phyloP scores from a whole-genome alignment of 2,797 vertebrate genomes.

The Eleutherodactylus coqui region DNA sequence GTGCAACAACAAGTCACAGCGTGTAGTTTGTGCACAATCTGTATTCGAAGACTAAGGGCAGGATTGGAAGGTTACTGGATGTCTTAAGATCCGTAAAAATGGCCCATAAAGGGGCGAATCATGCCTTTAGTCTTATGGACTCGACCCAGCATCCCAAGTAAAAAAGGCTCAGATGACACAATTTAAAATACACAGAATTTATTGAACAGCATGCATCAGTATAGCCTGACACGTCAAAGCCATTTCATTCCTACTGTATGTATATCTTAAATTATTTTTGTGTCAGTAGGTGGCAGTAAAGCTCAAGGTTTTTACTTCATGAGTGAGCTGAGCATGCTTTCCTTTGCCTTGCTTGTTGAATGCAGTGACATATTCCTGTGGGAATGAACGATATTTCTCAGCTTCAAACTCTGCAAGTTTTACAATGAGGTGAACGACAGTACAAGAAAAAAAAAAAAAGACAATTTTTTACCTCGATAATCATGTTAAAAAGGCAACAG shows the following conservation, averaged over 20 bases:
- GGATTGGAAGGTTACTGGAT: constrained; percentile 23
- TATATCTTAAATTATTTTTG: not conserved
- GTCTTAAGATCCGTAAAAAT: not conserved
- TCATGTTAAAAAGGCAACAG: not conserved
- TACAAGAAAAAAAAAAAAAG: not conserved
- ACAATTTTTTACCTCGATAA: not conserved
- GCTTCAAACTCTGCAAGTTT: constrained; percentile 32
- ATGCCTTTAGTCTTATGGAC: constrained; percentile 33
- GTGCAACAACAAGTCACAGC: constrained; percentile 33
- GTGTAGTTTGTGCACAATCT: constrained; percentile 16
- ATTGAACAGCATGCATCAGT: constrained; percentile 38
- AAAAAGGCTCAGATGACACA: constrained; percentile 15
- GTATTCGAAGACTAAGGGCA: constrained; percentile 35
- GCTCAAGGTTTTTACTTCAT: constrained; percentile 61
- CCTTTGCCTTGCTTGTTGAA: constrained; percentile 70
- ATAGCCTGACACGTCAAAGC: constrained; percentile 25
- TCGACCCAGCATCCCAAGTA: constrained; percentile 8
- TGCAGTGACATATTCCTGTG: constrained; percentile 53
- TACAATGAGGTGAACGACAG: constrained; percentile 50
- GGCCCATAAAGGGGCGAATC: not conserved
- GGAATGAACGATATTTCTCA: constrained; percentile 61
- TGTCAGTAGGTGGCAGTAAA: constrained; percentile 75
- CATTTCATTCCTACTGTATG: constrained; percentile 26
- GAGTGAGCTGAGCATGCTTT: constrained; percentile 82
- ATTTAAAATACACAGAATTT: constrained; percentile 15